These are phyloP conservation scores for Sarcophaga bullata DNA, from an alignment of 1,140 invertebrate species.

Conservation along the genomic window DNA sequence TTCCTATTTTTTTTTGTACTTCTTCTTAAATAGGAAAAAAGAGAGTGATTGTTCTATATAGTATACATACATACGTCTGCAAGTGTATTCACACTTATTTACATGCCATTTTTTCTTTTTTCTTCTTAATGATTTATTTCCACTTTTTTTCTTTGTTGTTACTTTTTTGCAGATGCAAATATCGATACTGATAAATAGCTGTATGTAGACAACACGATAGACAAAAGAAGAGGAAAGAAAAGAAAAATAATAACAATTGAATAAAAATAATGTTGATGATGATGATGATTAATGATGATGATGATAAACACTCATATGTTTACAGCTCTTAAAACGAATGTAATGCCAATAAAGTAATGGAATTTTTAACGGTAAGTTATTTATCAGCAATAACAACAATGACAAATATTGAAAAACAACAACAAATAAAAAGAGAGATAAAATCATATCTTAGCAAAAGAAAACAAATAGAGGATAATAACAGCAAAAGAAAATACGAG, in stretches of 20 bases:
- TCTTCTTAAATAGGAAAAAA: too few relatives aligned
- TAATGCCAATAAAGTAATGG: slow-evolving; percentile 40
- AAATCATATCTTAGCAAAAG: too few relatives aligned
- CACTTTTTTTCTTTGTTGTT: background rate
- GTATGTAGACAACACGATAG: too few relatives aligned
- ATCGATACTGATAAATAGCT: background rate
- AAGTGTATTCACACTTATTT: background rate
- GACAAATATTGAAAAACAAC: too few relatives aligned
- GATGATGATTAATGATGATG: slow-evolving; percentile 5
- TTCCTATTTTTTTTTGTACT: too few relatives aligned
- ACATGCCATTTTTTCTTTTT: background rate
- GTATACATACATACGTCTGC: too few relatives aligned
- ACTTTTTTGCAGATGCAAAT: background rate
- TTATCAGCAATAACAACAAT: background rate
- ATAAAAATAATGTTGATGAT: slow-evolving; percentile 4
- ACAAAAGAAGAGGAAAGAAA: background rate
- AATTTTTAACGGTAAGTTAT: slow-evolving; percentile 41
- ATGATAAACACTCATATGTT: slow-evolving; percentile 39
- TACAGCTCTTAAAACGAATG: slow-evolving; percentile 36
- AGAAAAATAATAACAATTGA: slow-evolving; percentile 8
- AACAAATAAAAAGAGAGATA: too few relatives aligned
- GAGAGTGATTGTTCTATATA: too few relatives aligned
- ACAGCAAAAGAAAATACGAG: too few relatives aligned
- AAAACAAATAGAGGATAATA: too few relatives aligned
- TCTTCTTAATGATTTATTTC: background rate